phyloP scores from a whole-genome alignment of 1,140 invertebrate species.

The Rhagoletis zephyria region DNA sequence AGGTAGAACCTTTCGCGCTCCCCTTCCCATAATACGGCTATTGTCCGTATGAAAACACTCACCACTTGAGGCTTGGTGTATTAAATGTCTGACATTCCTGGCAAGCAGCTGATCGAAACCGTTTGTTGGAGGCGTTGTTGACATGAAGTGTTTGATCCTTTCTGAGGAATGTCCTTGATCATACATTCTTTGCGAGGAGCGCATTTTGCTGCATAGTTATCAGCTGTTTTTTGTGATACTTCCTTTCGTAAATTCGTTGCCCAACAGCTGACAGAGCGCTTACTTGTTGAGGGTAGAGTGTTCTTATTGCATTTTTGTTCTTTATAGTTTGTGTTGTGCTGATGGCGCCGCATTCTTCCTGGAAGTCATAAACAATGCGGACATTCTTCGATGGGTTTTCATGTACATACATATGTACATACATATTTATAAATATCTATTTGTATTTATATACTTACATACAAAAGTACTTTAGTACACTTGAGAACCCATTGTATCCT shows the following conservation, averaged over 20 bases:
- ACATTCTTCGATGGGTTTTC: too few species aligned
- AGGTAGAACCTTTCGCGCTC: background rate
- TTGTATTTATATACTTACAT: too few species aligned
- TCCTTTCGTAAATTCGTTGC: background rate
- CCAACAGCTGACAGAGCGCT: conserved; percentile 19
- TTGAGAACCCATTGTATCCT: too few species aligned
- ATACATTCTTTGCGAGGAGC: background rate
- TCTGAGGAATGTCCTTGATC: background rate
- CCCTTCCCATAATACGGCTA: background rate
- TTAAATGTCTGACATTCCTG: conserved; percentile 1
- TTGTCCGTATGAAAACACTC: background rate
- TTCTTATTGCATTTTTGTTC: background rate
- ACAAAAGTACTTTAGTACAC: too few species aligned
- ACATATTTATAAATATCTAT: too few species aligned
- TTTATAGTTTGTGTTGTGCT: background rate
- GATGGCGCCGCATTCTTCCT: conserved; percentile 26
- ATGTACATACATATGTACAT: too few species aligned
- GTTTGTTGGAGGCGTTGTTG: conserved; percentile 28
- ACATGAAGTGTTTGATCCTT: background rate
- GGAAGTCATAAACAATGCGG: conserved; percentile 46
- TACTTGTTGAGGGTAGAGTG: background rate
- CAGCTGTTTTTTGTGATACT: conserved; percentile 26
- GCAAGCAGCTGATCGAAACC: conserved; percentile 48
- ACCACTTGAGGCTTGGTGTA: background rate
- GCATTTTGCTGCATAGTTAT: background rate